Evolutionary conservation across 2,888 invertebrate genomes (phyloP).

Genomic region (Drosophila phalerata): DNA sequence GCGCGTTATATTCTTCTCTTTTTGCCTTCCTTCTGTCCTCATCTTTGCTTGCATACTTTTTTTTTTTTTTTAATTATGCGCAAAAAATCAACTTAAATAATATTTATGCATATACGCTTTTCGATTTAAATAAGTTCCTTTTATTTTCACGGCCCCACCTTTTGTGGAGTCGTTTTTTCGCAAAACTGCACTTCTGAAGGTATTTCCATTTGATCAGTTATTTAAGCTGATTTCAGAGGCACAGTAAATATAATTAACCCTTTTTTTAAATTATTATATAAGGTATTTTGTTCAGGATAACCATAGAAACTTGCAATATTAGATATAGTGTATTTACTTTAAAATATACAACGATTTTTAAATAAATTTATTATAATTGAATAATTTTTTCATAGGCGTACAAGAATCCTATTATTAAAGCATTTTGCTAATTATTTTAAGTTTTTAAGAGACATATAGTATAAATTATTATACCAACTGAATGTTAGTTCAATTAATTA

Average conservation of each 20-base stretch:
- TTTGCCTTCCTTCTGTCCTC: slow-evolving; percentile 9
- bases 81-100: slow-evolving; percentile 76
- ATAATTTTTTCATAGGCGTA: too few relatives aligned
- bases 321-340: too few relatives aligned
- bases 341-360: too few relatives aligned
- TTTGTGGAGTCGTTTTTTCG: slow-evolving; percentile 19
- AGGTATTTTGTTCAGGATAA: neutral
- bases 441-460: too few relatives aligned
- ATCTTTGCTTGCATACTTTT: slow-evolving; percentile 1
- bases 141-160: slow-evolving; percentile 40
- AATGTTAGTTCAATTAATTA: too few relatives aligned
- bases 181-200: neutral
- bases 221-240: neutral
- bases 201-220: neutral
- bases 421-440: too few relatives aligned
- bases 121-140: slow-evolving; percentile 76
- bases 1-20: slow-evolving; percentile 38
- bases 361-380: too few relatives aligned
- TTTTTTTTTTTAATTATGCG: slow-evolving; percentile 73
- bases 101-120: slow-evolving; percentile 77
- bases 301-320: neutral
- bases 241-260: too few relatives aligned
- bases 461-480: too few relatives aligned
- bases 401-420: too few relatives aligned
- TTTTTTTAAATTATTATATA: too few relatives aligned